A percentile compares a stretch with the other conserved stretches of the same genome.
These are phyloP conservation scores for Glaucidium brasilianum DNA, from an alignment of 2,113 vertebrate genomes.

Conservation along the genomic window DNA sequence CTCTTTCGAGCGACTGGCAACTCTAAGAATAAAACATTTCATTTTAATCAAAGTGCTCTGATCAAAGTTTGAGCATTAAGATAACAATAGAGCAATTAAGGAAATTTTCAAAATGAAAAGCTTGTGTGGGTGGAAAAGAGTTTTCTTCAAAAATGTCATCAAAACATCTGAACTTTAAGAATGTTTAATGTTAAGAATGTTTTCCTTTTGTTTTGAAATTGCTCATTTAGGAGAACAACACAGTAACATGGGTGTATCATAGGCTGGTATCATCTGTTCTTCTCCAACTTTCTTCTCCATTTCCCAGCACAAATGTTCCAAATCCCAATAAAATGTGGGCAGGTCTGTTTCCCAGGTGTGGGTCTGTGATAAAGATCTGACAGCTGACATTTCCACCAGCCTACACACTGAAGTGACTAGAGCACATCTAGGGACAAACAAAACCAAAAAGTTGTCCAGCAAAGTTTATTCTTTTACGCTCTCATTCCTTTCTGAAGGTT, in stretches of 20 bases:
- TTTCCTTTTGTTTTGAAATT: slow-evolving; percentile 10
- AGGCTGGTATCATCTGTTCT: background rate
- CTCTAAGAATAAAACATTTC: slow-evolving; percentile 32
- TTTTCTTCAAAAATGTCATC: slow-evolving; percentile 34
- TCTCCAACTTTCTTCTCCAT: background rate
- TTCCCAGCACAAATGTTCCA: background rate
- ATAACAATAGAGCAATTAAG: slow-evolving; percentile 63
- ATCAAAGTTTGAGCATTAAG: slow-evolving; percentile 50
- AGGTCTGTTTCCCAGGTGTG: background rate
- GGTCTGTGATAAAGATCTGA: background rate
- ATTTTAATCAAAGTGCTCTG: slow-evolving; percentile 24
- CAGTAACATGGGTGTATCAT: background rate
- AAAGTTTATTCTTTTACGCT: background rate
- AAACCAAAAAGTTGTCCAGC: background rate
- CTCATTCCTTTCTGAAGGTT: background rate
- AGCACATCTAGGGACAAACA: background rate
- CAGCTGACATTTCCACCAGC: background rate
- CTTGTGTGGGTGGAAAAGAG: slow-evolving; percentile 29
- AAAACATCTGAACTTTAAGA: slow-evolving; percentile 28
- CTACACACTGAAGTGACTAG: background rate
- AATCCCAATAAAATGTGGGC: background rate
- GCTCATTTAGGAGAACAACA: slow-evolving; percentile 19
- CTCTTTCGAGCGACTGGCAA: slow-evolving; percentile 41
- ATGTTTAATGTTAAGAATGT: background rate
- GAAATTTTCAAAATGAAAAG: slow-evolving; percentile 33